Conservation (phyloP, 1,140 invertebrate species). For the Helicoverpa armigera region DNA sequence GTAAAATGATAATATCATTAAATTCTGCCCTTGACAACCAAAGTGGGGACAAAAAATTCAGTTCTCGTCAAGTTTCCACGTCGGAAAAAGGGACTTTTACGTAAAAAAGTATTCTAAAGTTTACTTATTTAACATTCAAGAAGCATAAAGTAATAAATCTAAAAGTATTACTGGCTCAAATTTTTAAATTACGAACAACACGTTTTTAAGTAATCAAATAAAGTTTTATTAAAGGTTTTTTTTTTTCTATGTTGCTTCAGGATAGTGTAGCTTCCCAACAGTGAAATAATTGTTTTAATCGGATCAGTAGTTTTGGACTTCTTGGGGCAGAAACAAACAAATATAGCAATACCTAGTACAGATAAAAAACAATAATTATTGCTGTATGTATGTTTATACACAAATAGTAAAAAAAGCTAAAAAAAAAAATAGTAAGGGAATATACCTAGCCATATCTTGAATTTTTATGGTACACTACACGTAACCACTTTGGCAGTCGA, state of each 20-base stretch:
- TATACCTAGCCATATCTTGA: neutral
- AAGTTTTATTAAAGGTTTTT: neutral
- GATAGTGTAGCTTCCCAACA: no score
- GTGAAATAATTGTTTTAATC: no score
- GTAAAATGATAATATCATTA: no score
- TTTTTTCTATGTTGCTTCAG: no score
- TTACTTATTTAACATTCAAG: neutral
- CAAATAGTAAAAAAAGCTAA: no score
- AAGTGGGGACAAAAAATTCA: neutral
- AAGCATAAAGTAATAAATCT: constrained; percentile 18
- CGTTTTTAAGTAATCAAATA: constrained; percentile 23
- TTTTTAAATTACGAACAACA: constrained; percentile 2
- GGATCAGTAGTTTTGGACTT: no score
- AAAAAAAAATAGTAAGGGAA: no score
- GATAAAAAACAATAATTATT: no score
- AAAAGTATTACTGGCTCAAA: neutral
- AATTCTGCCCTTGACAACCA: neutral
- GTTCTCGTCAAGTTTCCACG: neutral
- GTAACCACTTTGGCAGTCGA: constrained; percentile 22
- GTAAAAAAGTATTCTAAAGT: neutral
- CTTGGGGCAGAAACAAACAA: no score
- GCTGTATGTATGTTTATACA: no score
- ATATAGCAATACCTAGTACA: no score
- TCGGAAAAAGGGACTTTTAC: neutral
- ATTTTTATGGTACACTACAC: constrained; percentile 31